These are phyloP conservation scores for Malurus alboscapulatus DNA, from an alignment of 2,113 vertebrate species.

Conservation along the genomic window DNA sequence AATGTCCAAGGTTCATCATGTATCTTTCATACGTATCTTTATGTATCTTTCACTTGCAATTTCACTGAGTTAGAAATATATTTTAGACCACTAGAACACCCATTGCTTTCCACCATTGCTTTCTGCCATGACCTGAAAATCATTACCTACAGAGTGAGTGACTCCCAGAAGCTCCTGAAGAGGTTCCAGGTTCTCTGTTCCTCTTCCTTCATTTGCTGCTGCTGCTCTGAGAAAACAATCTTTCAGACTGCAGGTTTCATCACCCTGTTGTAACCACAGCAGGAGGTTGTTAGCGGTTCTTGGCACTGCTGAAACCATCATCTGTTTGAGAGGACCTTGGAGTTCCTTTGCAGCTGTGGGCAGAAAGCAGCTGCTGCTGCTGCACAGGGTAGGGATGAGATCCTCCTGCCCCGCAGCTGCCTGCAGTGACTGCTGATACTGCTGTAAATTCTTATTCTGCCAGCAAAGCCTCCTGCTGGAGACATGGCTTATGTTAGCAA, in stretches of 20 bases:
- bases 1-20: neutral
- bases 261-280: neutral
- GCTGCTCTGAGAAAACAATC: neutral
- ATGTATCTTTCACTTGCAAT: neutral
- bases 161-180: neutral
- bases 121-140: neutral
- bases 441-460: neutral
- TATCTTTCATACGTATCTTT: too few species aligned
- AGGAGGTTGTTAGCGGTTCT: neutral
- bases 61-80: neutral
- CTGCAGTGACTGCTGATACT: neutral
- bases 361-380: neutral
- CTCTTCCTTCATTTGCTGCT: neutral
- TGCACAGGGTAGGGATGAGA: neutral
- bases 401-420: neutral
- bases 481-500: neutral
- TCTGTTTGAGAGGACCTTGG: neutral
- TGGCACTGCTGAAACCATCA: neutral
- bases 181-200: neutral
- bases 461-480: neutral
- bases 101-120: neutral
- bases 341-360: neutral
- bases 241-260: neutral
- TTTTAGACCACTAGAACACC: neutral
- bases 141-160: neutral